Conservation (phyloP, 2,888 invertebrate genomes). For the Koerneria pararmatus region DNA sequence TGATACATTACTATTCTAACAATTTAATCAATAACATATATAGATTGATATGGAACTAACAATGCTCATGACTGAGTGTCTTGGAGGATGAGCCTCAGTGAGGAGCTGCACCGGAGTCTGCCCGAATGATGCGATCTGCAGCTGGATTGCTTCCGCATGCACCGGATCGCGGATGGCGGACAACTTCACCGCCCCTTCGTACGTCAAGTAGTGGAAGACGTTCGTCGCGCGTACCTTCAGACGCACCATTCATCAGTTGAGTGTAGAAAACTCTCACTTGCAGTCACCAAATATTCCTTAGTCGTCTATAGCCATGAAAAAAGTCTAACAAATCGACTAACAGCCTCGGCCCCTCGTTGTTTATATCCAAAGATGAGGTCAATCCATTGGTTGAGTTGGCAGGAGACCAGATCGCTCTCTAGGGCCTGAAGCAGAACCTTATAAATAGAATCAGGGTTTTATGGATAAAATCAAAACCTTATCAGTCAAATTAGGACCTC, state of each 20-base stretch:
- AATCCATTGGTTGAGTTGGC: conserved; percentile 99
- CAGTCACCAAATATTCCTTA: conserved; percentile 4
- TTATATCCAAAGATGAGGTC: conserved; percentile 99
- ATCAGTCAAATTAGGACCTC: not conserved
- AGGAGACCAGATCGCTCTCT: conserved; percentile 97
- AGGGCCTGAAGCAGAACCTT: conserved; percentile 69
- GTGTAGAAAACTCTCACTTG: too few species aligned
- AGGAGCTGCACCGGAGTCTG: conserved; percentile 95
- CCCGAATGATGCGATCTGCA: conserved; percentile 95
- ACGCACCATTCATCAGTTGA: too few species aligned
- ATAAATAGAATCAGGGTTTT: too few species aligned
- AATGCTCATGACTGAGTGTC: conserved; percentile 89
- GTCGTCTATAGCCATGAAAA: not conserved
- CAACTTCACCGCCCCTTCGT: conserved; percentile 92
- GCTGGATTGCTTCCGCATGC: conserved; percentile 71
- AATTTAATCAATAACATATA: not conserved
- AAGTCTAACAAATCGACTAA: conserved; percentile 19
- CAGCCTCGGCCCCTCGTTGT: conserved; percentile 74
- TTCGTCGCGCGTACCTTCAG: conserved; percentile 81
- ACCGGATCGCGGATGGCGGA: conserved; percentile 64
- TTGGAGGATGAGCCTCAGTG: conserved; percentile 95
- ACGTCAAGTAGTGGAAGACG: conserved; percentile 98
- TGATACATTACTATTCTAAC: not conserved
- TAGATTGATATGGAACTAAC: too few species aligned
- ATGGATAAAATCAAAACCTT: too few species aligned